Conservation (phyloP, 1,140 invertebrate species). For the Cyphomyrmex costatus region DNA sequence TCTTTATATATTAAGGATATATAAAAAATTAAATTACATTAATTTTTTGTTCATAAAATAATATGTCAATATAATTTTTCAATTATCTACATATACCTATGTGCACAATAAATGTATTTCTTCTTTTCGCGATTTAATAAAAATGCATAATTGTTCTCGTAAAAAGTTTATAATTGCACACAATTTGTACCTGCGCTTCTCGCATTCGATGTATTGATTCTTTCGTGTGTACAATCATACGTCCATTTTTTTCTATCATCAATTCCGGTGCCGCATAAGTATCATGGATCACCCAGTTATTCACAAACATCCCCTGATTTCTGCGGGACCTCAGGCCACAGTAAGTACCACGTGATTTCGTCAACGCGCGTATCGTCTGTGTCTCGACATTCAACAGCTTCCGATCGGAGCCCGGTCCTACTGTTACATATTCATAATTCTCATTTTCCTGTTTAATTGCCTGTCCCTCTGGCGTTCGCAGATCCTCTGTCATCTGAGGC, state of each 20-base stretch:
- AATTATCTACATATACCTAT: background rate
- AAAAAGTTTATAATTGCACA: background rate
- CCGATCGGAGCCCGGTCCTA: conserved; percentile 88
- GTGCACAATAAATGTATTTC: background rate
- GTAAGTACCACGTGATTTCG: conserved; percentile 89
- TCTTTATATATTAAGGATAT: background rate
- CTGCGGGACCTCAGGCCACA: conserved; percentile 86
- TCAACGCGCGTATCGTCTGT: conserved; percentile 88
- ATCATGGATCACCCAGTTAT: conserved; percentile 92
- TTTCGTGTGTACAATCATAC: conserved; percentile 27
- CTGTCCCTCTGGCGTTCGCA: conserved; percentile 87
- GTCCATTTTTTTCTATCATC: conserved; percentile 40
- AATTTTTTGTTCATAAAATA: background rate
- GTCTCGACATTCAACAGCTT: conserved; percentile 89
- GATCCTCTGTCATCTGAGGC: conserved; percentile 88
- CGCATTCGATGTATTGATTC: conserved; percentile 49
- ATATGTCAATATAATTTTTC: background rate
- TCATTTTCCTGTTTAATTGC: conserved; percentile 88
- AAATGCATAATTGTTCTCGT: background rate
- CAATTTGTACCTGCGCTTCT: conserved; percentile 38
- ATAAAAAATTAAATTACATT: too few species aligned
- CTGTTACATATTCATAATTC: conserved; percentile 89
- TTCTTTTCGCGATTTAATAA: background rate
- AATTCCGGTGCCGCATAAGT: conserved; percentile 83
- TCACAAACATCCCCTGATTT: conserved; percentile 89